Percentiles rank a stretch among this genome's conserved stretches.
These are phyloP conservation scores for Beroe forskalii DNA, from an alignment of 37 sponge, comb jelly and placozoan genomes.

Conservation along the genomic window DNA sequence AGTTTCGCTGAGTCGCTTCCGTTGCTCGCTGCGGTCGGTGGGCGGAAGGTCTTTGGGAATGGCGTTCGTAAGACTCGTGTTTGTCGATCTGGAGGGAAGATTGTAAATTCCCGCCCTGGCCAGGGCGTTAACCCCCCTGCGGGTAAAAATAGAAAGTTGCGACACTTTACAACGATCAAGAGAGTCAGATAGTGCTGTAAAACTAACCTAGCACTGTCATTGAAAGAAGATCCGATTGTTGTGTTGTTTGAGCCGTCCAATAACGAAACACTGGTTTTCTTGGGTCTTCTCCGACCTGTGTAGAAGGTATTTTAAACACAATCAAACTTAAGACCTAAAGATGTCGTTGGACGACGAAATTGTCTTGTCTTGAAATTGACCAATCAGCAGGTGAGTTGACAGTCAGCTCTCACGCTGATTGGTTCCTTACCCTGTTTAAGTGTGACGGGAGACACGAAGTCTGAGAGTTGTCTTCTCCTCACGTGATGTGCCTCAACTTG, in stretches of 20 bases:
- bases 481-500: conserved; percentile 20
- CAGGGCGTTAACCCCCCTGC: no score
- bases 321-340: no score
- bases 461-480: neutral
- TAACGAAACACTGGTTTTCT: conserved; percentile 8
- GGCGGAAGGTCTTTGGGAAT: no score
- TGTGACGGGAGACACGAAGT: neutral
- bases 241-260: conserved; percentile 26
- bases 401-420: no score
- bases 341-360: no score
- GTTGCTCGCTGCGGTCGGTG: neutral
- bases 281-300: neutral
- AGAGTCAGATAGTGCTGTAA: neutral
- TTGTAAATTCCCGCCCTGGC: no score
- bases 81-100: no score
- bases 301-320: no score
- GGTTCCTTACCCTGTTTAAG: conserved; percentile 22
- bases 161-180: no score
- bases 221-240: conserved; percentile 22
- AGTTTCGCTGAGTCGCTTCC: neutral
- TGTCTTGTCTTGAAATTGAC: no score
- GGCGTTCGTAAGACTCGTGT: neutral
- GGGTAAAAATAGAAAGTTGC: no score
- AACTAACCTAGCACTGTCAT: conserved; percentile 10
- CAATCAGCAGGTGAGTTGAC: no score